Evolutionary conservation across 2,113 vertebrate species (phyloP).

Genomic region (Sialia sialis): DNA sequence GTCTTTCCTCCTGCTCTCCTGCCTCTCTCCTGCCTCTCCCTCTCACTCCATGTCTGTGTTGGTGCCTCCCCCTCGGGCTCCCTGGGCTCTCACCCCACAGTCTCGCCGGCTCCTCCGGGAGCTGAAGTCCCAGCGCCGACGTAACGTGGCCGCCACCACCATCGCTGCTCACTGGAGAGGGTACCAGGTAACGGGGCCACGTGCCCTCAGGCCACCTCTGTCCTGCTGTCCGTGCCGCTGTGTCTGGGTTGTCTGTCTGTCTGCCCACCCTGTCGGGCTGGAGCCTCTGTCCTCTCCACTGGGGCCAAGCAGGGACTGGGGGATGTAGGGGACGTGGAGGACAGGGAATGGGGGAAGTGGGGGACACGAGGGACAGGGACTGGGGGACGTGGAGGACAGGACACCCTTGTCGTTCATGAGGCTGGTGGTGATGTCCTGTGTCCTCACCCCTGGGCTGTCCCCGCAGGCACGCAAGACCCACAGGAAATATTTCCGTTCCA

Average conservation of each 20-base stretch:
- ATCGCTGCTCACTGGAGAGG: constrained; percentile 60
- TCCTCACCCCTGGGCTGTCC: rapidly evolving
- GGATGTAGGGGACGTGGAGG: too few species aligned
- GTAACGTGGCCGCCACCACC: not conserved
- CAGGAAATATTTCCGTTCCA: constrained; percentile 71
- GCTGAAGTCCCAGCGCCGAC: constrained; percentile 15
- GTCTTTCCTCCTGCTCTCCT: not conserved
- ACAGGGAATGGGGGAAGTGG: not conserved
- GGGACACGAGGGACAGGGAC: too few species aligned
- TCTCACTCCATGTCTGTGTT: not conserved
- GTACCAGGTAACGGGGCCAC: constrained; percentile 2
- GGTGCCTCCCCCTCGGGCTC: not conserved
- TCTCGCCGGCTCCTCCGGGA: constrained; percentile 50
- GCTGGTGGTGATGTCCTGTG: rapidly evolving
- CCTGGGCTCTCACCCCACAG: not conserved
- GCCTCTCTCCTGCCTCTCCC: not conserved
- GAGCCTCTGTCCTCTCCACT: not conserved
- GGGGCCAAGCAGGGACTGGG: rapidly evolving
- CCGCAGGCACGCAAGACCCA: constrained; percentile 70
- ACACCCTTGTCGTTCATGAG: rapidly evolving
- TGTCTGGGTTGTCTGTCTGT: not conserved
- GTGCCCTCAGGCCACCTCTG: not conserved
- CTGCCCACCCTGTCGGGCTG: not conserved
- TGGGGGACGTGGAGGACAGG: not conserved
- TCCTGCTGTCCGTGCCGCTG: not conserved